Conservation (phyloP, 30 jellyfish, hydroid and myxozoan genomes). For the Aurelia aurita complex sp. Pacific region DNA sequence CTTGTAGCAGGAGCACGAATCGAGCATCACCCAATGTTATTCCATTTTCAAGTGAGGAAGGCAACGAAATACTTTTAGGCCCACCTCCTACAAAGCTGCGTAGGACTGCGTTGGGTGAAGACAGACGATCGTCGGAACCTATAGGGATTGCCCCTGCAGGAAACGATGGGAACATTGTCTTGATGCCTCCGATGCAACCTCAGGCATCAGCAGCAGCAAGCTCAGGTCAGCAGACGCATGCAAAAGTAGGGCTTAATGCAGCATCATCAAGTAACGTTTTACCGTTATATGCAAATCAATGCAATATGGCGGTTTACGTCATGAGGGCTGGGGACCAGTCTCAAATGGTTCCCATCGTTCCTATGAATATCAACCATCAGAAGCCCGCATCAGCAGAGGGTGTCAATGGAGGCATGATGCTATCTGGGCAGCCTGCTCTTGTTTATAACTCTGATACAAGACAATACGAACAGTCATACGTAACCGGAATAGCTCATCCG, state of each 20-base stretch:
- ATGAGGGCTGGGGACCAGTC: slow-evolving; percentile 46
- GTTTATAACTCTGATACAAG: slow-evolving; percentile 26
- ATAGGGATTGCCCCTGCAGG: neutral
- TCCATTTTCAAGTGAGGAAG: neutral
- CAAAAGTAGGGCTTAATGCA: neutral
- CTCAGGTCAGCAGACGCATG: neutral
- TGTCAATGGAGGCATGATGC: slow-evolving; percentile 12
- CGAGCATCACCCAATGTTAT: neutral
- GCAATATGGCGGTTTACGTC: slow-evolving; percentile 54
- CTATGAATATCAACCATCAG: slow-evolving; percentile 8
- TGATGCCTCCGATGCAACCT: neutral
- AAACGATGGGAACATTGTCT: neutral
- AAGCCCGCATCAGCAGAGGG: slow-evolving; percentile 13
- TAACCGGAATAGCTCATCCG: slow-evolving; percentile 52
- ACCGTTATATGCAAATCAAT: slow-evolving; percentile 23
- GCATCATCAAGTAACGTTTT: slow-evolving; percentile 1
- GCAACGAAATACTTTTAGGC: neutral
- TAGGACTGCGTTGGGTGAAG: neutral
- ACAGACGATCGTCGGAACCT: neutral
- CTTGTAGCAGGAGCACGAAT: neutral
- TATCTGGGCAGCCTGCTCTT: slow-evolving; percentile 46
- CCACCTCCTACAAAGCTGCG: neutral
- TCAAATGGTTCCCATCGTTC: slow-evolving; percentile 24
- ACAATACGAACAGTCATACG: slow-evolving; percentile 56
- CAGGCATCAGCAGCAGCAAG: too few relatives aligned